These are phyloP conservation scores for Toxotes chatareus DNA, from an alignment of 2,113 vertebrate species.

Conservation along the genomic window DNA sequence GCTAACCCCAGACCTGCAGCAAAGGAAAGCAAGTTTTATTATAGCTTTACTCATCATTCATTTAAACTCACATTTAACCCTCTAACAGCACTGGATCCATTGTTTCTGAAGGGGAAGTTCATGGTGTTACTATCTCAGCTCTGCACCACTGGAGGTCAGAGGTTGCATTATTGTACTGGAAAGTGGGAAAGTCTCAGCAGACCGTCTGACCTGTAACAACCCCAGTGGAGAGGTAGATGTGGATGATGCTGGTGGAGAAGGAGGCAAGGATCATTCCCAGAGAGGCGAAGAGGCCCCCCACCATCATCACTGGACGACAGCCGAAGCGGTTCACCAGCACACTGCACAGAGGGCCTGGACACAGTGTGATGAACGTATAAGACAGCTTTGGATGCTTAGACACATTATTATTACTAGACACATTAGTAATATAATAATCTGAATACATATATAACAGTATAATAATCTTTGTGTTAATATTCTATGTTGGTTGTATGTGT, in stretches of 20 bases:
- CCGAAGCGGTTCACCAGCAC: slow-evolving; percentile 94
- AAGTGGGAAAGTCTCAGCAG: not conserved
- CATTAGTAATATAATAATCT: too few species aligned
- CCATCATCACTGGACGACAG: slow-evolving; percentile 96
- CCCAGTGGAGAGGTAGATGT: slow-evolving; percentile 91
- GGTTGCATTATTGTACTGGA: not conserved
- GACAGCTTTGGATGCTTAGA: not conserved
- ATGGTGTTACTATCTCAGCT: too few species aligned
- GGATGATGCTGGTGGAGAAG: slow-evolving; percentile 89
- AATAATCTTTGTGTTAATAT: too few species aligned
- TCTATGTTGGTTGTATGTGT: not conserved
- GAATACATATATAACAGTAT: too few species aligned
- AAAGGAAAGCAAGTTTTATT: not conserved
- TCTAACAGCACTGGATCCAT: not conserved
- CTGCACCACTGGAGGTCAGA: not conserved
- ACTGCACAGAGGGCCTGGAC: slow-evolving; percentile 91
- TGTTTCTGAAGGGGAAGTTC: too few species aligned
- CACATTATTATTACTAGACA: too few species aligned
- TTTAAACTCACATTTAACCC: not conserved
- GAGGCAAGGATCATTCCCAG: slow-evolving; percentile 93
- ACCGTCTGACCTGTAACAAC: slow-evolving; percentile 88
- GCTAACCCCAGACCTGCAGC: slow-evolving; percentile 92
- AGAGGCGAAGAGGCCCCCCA: slow-evolving; percentile 93
- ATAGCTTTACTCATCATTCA: not conserved
- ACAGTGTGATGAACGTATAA: not conserved